Conservation (phyloP, 2,113 vertebrate species). For the Pteruthius melanotis region DNA sequence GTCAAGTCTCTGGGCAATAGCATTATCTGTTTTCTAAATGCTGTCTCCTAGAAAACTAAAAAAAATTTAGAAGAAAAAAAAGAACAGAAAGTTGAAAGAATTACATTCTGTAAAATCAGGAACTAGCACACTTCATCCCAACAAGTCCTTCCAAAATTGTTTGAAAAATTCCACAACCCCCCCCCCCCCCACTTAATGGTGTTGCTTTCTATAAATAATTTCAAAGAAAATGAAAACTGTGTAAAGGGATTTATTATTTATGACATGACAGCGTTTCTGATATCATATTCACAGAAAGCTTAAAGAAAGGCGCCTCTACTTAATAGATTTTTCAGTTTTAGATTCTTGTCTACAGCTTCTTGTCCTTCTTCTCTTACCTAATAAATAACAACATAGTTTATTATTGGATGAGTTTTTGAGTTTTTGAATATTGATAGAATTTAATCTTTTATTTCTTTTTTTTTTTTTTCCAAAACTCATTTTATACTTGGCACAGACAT, state of each 20-base stretch:
- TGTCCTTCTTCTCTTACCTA: not conserved
- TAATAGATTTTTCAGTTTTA: not conserved
- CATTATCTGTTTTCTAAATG: not conserved
- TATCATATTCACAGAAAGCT: not conserved
- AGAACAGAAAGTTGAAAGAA: not conserved
- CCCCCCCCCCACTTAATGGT: rapidly evolving
- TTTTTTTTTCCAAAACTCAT: not conserved
- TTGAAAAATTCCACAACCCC: not conserved
- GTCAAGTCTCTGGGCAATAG: not conserved
- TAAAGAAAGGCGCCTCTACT: not conserved
- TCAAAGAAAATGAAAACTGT: not conserved
- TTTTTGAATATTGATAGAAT: not conserved
- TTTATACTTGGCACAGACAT: not conserved
- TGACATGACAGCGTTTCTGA: not conserved
- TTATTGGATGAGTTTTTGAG: not conserved
- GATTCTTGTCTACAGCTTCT: not conserved
- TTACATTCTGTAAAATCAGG: not conserved
- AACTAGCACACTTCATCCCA: not conserved
- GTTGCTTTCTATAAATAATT: not conserved
- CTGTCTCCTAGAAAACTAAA: not conserved
- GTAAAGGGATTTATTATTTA: not conserved
- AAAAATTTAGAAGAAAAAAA: not conserved
- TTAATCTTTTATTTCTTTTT: not conserved
- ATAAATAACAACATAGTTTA: not conserved
- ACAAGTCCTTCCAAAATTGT: not conserved